Percentiles rank a stretch among this genome's conserved stretches.
Conservation (phyloP, 2,113 vertebrate species). For the Orientallactaga bullata region DNA sequence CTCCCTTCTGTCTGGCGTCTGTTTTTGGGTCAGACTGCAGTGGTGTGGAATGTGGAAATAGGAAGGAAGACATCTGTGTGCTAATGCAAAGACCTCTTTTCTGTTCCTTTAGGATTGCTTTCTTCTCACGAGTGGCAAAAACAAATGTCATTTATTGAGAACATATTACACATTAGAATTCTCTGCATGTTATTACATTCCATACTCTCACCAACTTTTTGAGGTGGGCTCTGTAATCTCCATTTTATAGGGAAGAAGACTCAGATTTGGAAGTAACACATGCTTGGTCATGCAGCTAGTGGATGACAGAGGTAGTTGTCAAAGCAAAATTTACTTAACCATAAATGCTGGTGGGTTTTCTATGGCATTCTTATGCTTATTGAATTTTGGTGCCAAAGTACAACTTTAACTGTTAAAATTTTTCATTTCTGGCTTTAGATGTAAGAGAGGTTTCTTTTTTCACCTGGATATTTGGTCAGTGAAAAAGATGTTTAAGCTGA, state of each 20-base stretch:
- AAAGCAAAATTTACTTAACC: conserved; percentile 25
- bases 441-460: conserved; percentile 3
- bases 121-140: conserved; percentile 17
- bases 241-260: background rate
- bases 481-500: background rate
- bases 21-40: conserved; percentile 75
- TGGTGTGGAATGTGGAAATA: conserved; percentile 76
- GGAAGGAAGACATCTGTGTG: conserved; percentile 75
- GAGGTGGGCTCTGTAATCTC: background rate
- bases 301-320: background rate
- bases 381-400: conserved; percentile 1
- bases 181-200: background rate
- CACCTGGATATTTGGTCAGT: conserved; percentile 1
- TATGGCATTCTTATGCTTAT: background rate
- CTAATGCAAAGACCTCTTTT: conserved; percentile 56
- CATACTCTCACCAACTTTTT: background rate
- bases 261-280: background rate
- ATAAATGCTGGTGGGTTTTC: background rate
- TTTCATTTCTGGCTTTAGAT: conserved; percentile 23
- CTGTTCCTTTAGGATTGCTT: conserved; percentile 29
- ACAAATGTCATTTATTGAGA: background rate
- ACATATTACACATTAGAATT: background rate
- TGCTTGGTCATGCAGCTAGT: background rate
- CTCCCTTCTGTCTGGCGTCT: conserved; percentile 75
- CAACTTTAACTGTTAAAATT: background rate